A percentile compares a stretch with the other conserved stretches of the same genome.
These are phyloP conservation scores for Anthoptus insignis DNA, from an alignment of 2,888 invertebrate species.

Conservation along the genomic window DNA sequence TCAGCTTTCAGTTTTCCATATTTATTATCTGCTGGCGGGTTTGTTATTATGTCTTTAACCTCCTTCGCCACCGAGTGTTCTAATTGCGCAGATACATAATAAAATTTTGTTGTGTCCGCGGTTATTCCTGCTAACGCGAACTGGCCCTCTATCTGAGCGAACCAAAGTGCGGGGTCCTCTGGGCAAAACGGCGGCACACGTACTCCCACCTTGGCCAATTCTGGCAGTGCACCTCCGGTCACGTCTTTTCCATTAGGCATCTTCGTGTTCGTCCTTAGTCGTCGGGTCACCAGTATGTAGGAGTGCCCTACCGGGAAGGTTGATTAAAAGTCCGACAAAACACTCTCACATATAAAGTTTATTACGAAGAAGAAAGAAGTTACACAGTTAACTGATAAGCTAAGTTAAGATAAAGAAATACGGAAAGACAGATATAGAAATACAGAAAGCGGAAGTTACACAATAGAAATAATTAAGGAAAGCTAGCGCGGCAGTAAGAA, in stretches of 20 bases:
- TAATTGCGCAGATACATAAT: neutral
- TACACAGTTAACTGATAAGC: too few species aligned
- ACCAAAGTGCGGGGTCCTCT: neutral
- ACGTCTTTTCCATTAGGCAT: neutral
- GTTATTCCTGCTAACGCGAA: neutral
- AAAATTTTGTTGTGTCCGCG: neutral
- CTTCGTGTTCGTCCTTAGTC: neutral
- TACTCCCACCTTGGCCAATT: neutral
- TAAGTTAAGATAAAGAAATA: too few species aligned
- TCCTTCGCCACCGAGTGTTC: neutral
- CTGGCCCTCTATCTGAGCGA: neutral
- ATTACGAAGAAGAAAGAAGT: too few species aligned
- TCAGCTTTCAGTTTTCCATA: conserved; percentile 8
- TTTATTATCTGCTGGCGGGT: neutral
- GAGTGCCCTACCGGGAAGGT: neutral
- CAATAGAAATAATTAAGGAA: too few species aligned
- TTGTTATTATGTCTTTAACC: conserved; percentile 2
- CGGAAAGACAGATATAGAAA: too few species aligned
- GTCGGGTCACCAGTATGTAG: neutral
- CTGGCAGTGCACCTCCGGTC: neutral
- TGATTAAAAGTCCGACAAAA: too few species aligned
- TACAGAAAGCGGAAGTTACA: too few species aligned
- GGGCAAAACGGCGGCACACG: neutral
- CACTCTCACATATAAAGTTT: too few species aligned
- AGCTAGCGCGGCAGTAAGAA: too few species aligned